phyloP scores from a whole-genome alignment of 2,113 vertebrate species.

The Cyphomyrus discorhynchus region DNA sequence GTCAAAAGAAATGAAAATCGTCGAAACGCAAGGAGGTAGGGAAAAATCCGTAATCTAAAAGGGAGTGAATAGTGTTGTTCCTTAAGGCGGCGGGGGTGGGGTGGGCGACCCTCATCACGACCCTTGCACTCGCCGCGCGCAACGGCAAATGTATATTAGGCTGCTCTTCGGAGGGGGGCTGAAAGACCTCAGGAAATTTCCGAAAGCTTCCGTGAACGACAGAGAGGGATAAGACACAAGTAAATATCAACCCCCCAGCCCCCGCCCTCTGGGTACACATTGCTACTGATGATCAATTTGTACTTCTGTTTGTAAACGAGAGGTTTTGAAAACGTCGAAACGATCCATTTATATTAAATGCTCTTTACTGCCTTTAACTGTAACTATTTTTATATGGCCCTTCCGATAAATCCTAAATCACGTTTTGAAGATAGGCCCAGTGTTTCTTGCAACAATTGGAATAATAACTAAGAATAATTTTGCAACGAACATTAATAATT shows the following conservation, averaged over 20 bases:
- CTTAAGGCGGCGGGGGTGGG: neutral
- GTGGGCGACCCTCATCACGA: neutral
- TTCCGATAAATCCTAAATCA: neutral
- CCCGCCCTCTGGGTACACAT: neutral
- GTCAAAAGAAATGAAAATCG: conserved; percentile 5
- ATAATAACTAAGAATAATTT: neutral
- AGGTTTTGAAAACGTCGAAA: neutral
- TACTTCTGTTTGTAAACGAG: neutral
- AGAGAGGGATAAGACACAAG: neutral
- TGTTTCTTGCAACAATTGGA: neutral
- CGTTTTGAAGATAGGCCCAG: neutral
- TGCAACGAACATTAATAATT: neutral
- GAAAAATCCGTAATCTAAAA: neutral
- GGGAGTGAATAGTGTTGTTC: conserved; percentile 1
- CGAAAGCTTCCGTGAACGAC: neutral
- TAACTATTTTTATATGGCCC: neutral
- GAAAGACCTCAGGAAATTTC: neutral
- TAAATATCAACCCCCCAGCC: neutral
- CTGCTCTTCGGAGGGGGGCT: neutral
- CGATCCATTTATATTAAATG: neutral
- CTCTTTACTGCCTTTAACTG: neutral
- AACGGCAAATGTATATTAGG: conserved; percentile 2
- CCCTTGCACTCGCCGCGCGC: conserved; percentile 14
- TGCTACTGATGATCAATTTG: neutral
- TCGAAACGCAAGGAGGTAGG: neutral